A percentile compares a stretch with the other conserved stretches of the same genome.
Evolutionary conservation across 2,888 invertebrate species (phyloP).

Genomic region (Chymomyza fuscimana): DNA sequence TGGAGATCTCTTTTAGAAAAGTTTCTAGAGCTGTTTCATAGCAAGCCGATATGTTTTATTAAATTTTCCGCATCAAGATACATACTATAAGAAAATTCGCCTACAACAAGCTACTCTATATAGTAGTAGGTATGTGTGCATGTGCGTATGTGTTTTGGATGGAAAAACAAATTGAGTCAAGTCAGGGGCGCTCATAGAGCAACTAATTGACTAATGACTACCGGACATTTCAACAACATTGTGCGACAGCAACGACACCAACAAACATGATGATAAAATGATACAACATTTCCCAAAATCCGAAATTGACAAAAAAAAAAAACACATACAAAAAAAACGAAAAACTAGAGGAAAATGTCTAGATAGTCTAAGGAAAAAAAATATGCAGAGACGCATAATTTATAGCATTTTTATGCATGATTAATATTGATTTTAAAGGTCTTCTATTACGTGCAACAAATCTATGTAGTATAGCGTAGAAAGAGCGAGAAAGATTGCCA

Average conservation of each 20-base stretch:
- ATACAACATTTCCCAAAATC: constrained; percentile 26
- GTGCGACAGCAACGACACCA: constrained; percentile 30
- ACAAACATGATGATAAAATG: constrained; percentile 15
- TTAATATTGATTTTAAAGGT: constrained; percentile 77
- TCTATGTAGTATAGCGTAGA: constrained; percentile 20
- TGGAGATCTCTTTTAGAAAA: too few species aligned
- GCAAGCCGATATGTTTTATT: too few species aligned
- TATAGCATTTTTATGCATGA: constrained; percentile 70
- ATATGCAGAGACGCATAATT: constrained; percentile 43
- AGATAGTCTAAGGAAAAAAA: constrained; percentile 25
- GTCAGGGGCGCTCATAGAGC: constrained; percentile 43
- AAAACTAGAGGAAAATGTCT: constrained; percentile 21
- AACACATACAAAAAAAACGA: neutral
- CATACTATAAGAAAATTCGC: too few species aligned
- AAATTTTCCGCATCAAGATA: too few species aligned
- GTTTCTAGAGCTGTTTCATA: too few species aligned
- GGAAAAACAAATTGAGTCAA: constrained; percentile 45
- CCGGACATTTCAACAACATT: constrained; percentile 58
- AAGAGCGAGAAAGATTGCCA: too few species aligned
- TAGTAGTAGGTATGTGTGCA: too few species aligned
- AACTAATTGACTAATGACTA: constrained; percentile 67
- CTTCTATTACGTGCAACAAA: constrained; percentile 41
- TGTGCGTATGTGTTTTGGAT: too few species aligned
- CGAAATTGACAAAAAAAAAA: constrained; percentile 20
- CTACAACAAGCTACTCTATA: too few species aligned